Base-by-base conservation (phyloP, 2,888 invertebrate genomes). In the Exephanes ischioxanthus region DNA sequence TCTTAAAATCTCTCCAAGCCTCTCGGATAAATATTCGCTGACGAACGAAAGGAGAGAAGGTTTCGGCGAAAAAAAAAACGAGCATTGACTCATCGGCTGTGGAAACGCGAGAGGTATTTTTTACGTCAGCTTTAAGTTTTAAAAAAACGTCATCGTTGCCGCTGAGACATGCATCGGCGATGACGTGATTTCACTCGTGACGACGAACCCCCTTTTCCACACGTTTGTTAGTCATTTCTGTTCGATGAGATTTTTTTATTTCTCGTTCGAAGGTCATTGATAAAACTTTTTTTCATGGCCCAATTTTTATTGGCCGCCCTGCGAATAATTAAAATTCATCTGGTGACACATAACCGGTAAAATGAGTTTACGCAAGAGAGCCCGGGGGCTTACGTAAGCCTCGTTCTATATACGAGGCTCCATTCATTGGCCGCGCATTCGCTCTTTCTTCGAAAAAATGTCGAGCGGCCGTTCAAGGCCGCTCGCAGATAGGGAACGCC, bases 101-200 rank as follows among this genome's bases (percentile, higher is more conserved):
- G 67, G 16, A 37, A 55, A 41, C 22, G 67, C 30, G 53, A 19
- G 37, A n/a, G 22, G 19, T 9, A 22, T 48, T 53, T 61, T 26
- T 70, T 75, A 19, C 75, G 80, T 77, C 71, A 71, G 58, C 75
- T 41, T 9, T 41, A 41, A 11, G 41, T 41, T 41, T 41, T 11
- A 41, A 11, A 41, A 45, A 48, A 70, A 80, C 84, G 84, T 84
- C 80, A 84, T 80, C 58, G 73, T 76, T 55, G 71, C 58, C 68
- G 58, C 73, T 72, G 30, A n/a, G 70, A 80, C 51, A 22, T 72
- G 83, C 66, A 72, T 48, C 67, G 16, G 7, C 19, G 33, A 51
- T 67, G 67, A 77, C 77, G 77, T 67, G 37, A 76, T 66, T 68
- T 53, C 19, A 63, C 19, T n/a, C 68, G 76, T 76, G 80, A 80